These are phyloP conservation scores for Odobenus rosmarus DNA, from an alignment of 2,113 vertebrate genomes.

Conservation along the genomic window DNA sequence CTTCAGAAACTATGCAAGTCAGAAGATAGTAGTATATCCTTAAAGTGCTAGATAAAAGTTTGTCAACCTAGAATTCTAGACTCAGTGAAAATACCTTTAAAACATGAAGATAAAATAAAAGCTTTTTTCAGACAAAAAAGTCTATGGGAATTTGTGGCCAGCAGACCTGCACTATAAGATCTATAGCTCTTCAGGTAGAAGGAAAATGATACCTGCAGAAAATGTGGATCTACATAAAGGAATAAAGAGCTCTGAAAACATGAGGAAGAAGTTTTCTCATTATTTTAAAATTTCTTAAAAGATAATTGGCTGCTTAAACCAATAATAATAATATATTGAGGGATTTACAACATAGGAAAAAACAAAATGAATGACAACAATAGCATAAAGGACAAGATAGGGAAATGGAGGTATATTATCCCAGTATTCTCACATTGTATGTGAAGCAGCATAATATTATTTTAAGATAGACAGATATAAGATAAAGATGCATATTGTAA, in stretches of 20 bases:
- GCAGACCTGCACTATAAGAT: background rate
- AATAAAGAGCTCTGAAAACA: background rate
- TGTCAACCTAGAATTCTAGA: background rate
- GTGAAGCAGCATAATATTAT: background rate
- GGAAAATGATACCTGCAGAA: background rate
- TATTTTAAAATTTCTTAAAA: background rate
- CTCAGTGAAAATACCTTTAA: background rate
- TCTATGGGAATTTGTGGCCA: background rate
- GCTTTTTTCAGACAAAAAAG: background rate
- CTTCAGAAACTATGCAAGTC: background rate
- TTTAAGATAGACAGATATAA: background rate
- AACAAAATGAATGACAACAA: background rate
- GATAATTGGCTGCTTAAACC: background rate
- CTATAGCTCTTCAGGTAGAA: background rate
- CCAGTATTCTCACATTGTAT: background rate
- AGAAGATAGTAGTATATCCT: background rate
- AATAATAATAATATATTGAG: background rate
- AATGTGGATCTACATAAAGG: background rate
- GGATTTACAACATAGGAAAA: background rate
- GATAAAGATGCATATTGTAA: conserved; percentile 12
- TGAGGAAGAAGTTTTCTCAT: background rate
- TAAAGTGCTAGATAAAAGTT: background rate
- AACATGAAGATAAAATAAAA: background rate
- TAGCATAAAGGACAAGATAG: background rate
- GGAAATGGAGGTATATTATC: background rate